Evolutionary conservation across 2,797 vertebrate species (phyloP).

Genomic region (Pangasius mekongensis): DNA sequence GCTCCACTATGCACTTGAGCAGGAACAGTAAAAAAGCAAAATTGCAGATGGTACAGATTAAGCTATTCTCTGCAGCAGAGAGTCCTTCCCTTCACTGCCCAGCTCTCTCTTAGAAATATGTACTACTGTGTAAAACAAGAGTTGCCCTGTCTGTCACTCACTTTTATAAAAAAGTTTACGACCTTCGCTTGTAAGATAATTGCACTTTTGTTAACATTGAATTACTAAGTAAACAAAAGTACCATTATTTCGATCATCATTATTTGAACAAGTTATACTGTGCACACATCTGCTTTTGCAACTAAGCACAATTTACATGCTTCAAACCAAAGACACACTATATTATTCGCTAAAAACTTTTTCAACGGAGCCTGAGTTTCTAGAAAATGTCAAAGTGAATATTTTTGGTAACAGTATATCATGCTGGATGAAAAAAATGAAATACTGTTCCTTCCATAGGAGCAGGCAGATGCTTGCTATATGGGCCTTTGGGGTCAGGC

Average conservation of each 20-base stretch:
- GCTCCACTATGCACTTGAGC: slow-evolving; percentile 71
- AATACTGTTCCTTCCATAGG: slow-evolving; percentile 67
- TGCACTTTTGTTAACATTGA: background rate
- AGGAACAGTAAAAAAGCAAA: slow-evolving; percentile 74
- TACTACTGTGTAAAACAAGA: slow-evolving; percentile 33
- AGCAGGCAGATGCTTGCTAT: slow-evolving; percentile 68
- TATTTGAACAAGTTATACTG: background rate
- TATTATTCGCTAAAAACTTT: background rate
- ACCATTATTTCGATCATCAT: background rate
- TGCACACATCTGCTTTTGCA: slow-evolving; percentile 2
- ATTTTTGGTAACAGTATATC: slow-evolving; percentile 45
- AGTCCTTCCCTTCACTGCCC: slow-evolving; percentile 42
- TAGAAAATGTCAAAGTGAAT: slow-evolving; percentile 34
- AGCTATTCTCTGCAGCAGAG: slow-evolving; percentile 74
- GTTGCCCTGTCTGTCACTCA: background rate
- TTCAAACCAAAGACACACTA: background rate
- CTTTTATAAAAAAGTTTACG: background rate
- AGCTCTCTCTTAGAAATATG: slow-evolving; percentile 4
- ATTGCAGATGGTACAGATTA: slow-evolving; percentile 81
- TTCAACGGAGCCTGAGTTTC: slow-evolving; percentile 13
- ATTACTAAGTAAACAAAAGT: background rate
- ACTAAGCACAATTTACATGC: slow-evolving; percentile 22
- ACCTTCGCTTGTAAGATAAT: background rate
- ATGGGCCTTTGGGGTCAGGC: slow-evolving; percentile 45
- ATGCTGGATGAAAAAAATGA: slow-evolving; percentile 51